Evolutionary conservation across 2,888 invertebrate genomes (phyloP), one percentile per base, ranked within the genome.

Genomic region (Hipparchia semele): DNA sequence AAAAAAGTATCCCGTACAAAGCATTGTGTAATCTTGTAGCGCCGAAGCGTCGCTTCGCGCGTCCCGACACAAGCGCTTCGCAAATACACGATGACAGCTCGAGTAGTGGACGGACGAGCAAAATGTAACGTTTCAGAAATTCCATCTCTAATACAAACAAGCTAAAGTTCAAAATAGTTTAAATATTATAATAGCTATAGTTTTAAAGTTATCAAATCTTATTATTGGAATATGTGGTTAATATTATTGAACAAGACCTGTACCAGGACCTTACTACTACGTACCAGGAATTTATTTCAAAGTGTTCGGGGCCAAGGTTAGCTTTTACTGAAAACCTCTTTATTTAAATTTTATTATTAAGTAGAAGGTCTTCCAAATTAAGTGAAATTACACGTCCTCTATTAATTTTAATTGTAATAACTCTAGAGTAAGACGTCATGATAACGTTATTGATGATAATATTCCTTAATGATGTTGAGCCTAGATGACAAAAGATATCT

Each of bases 31-130:
- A 58, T 68, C 51, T 51, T 49, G 68, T 59, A 68, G 49, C 59
- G 33, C 7, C 23, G 58, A 60, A 49, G 68, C 49, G 59, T 33
- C 68, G 76, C 77, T 73, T 73, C 73, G 71, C 74, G 71, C 75
- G 68, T 73, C 72, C 70, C 65, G 65, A 62, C 66, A 78, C 78
- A 72, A 83, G 82, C 75, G 80, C 75, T 82, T 70, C 13, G 80
- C 80, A 83, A 81, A 83, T 68, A 68, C 58, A 46, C 23, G 56
- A 13, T 58, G 67, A 68, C 58, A 59, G 68, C 51, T 59, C 59
- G 59, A 59, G 33, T 58, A 60, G 59, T 68, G 68, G 68, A 68
- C 59, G 68, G 6, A 33, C 23, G 68, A 51, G 51, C 67, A 6
- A n/a, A 58, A 51, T 59, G 13, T 58, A 8, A 23, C 13, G 6